Evolutionary conservation across 2,797 vertebrate genomes (phyloP), one percentile per base, ranked within the genome.

Genomic region (Gymnoscopelus microlampas): DNA sequence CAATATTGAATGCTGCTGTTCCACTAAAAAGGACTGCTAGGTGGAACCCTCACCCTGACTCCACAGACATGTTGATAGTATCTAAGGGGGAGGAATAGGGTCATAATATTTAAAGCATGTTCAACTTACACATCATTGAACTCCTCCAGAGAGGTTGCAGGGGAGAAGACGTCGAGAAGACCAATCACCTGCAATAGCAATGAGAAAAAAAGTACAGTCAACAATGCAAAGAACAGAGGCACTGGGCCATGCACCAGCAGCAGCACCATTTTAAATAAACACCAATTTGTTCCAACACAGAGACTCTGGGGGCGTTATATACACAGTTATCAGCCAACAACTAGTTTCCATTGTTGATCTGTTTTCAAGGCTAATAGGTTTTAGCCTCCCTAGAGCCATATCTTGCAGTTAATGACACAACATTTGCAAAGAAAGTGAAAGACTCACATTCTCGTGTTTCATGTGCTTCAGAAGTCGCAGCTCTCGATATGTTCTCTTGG

Each of bases 381-480:
- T 64, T 65, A 59, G 48, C 2, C 24, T 71, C 3, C 3, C 59
- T 26, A 56, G 24, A 56, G 13, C 29, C 5, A 35, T 13, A 58
- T 9, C 4, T 29, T 58, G 32, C 23, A 29, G 55, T 48, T 13
- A 9, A 11, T 13, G 47, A 15, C 0, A 50, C 14, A 58, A 48
- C 5, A 72, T 59, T 8, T 0, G 26, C 23, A 53, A 47, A 14
- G 15, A 70, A 32, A 60, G 24, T 66, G 61, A 79, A 54, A 49
- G 5, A 94, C 97, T 96, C 79, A 98, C 98, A 35, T 99, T 99
- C 93, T 99, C 98, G 3, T 99, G 98, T 68, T 98, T 98, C 97
- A 99, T 99, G 84, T 99, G 98, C 82, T 98, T 98, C 6, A 99
- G 95, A 23, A 99, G 90, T 60, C 97, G 94, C 55, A 99, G 91